Evolutionary conservation across 2,113 vertebrate genomes (phyloP), one percentile per base, ranked within the genome.

Genomic region (Carassius carassius): DNA sequence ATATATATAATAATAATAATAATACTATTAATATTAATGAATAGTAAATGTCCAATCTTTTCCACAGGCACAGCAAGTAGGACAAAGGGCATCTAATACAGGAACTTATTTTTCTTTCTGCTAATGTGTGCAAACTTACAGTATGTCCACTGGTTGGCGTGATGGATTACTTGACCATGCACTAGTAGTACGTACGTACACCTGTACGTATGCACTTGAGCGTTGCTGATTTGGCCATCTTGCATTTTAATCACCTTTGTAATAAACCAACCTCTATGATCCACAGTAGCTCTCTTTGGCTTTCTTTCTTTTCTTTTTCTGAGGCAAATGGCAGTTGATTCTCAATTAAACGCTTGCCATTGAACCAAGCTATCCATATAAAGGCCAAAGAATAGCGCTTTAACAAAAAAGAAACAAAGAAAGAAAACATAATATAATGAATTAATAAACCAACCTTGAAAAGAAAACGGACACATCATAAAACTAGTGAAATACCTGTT

Each of bases 201-300:
- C 14, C 51, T 70, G 54, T 70, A n/a, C 19, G n/a, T 14, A 76
- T 37, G 56, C 10, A 19, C 29, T 25, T 44, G 49, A 3, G 17
- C 17, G 44, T 29, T 72, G n/a, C 25, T 41, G 62, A 44, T 62
- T 77, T 72, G 56, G 76, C 67, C 47, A 47, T 60, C 23, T 25
- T 76, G 62, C 56, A 75, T 75, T n/a, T 23, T 63, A 49, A 62
- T 67, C 47, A 3, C 13, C 37, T 69, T 80, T 13, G 19, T 6
- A 54, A 77, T 37, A 49, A 44, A 44, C 14, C 17, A 81, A 69
- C 13, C 5, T 41, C 23, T 67, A 44, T 41, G 35, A 83, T 79
- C 80, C 77, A 23, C 14, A 47, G 35, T 70, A 80, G 69, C 67
- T 74, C 79, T 85, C 74, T 88, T 85, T 82, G 73, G 44, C 0